Evolutionary conservation across 2,113 vertebrate species (phyloP), one percentile per base, ranked within the genome.

Genomic region (Meleagris gallopavo): DNA sequence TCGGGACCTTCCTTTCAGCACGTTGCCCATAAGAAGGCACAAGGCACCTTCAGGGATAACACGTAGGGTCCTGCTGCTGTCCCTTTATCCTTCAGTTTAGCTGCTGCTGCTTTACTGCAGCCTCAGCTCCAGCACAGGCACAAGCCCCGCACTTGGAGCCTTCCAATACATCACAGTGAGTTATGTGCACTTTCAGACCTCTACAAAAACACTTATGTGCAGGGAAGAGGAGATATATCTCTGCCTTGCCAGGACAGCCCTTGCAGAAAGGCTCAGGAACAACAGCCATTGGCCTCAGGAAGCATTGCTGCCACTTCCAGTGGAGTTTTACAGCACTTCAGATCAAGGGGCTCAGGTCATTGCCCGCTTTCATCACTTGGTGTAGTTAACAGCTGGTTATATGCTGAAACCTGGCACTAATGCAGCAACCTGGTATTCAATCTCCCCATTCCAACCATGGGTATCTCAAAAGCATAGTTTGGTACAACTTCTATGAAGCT

Each of bases 221-320:
- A 40, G 25, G 61, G 16, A 66, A 36, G 27, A 72, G 43, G 64
- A 92, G 36, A 80, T 32, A 0, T 0, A 45, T 30, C 34, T 85
- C 85, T n/a, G 72, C 67, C 73, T 70, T n/a, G 78, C 27, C 45
- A 83, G 50, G 69, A 58, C 2, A 70, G 29, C 11, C 34, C 13
- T 2, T 0, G 70, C 61, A 87, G 69, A 74, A 77, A 25, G 57
- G 57, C 65, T 82, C 2, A 0, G 58, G 46, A 40, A 77, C 27
- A 24, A 21, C 0, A 0, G 22, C 30, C 54, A 40, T 0, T 21
- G n/a, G 62, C 41, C 6, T 1, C 27, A 64, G 41, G 62, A 32
- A 30, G 64, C 72, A 81, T 6, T 25, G 69, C 30, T 15, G 17
- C 10, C 72, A 60, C 18, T 75, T 81, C 45, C 61, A 85, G n/a